These are phyloP conservation scores for Cyaniris semiargus DNA, from an alignment of 2,888 invertebrate species.

Conservation along the genomic window DNA sequence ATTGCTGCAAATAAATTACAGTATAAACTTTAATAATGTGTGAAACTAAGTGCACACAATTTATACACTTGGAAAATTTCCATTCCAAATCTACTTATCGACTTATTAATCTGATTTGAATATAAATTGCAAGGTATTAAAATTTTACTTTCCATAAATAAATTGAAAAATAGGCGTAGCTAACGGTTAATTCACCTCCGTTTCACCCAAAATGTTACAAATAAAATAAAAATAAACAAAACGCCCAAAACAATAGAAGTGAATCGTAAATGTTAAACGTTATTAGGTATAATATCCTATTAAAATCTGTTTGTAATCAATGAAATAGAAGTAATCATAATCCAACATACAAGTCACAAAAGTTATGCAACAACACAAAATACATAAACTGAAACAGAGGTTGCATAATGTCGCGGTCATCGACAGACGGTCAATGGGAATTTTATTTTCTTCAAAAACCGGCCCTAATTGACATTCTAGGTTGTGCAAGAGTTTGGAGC, in stretches of 20 bases:
- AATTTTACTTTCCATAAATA: neutral
- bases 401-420: constrained; percentile 62
- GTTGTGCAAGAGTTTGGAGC: constrained; percentile 56
- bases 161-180: neutral
- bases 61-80: neutral
- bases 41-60: constrained; percentile 6
- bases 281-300: too few species aligned
- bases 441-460: constrained; percentile 58
- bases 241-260: neutral
- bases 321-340: neutral
- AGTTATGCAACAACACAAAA: constrained; percentile 39
- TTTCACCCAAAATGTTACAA: too few species aligned
- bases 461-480: constrained; percentile 64
- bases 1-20: constrained; percentile 19
- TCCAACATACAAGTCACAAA: neutral
- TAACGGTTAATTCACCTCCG: neutral
- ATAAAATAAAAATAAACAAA: too few species aligned
- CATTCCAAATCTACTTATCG: neutral
- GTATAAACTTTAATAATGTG: constrained; percentile 21
- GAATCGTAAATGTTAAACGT: neutral
- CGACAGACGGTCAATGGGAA: constrained; percentile 60
- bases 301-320: neutral
- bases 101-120: neutral
- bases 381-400: constrained; percentile 50
- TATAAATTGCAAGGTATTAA: neutral